These are phyloP conservation scores for Butastur rufipennis DNA, from an alignment of 2,113 vertebrate genomes.

Conservation along the genomic window DNA sequence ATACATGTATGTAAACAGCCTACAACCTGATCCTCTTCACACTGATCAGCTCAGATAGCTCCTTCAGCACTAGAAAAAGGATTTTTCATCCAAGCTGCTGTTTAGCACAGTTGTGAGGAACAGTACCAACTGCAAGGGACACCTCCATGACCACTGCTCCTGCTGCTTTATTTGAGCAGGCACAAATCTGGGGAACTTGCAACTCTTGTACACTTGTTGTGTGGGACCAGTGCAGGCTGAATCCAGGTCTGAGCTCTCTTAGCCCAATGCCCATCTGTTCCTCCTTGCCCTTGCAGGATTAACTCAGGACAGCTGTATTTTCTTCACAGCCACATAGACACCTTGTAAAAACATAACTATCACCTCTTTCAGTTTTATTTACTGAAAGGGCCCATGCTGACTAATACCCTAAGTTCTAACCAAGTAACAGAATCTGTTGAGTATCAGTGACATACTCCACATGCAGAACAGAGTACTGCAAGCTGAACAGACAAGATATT, in stretches of 20 bases:
- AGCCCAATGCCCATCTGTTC: background rate
- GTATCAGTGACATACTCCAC: background rate
- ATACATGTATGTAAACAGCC: background rate
- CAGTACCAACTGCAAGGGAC: background rate
- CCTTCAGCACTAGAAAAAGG: background rate
- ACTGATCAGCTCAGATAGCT: background rate
- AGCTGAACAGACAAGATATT: background rate
- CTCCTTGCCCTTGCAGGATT: background rate
- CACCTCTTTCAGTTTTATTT: background rate
- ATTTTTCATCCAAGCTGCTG: background rate
- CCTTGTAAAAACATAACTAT: background rate
- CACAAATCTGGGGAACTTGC: background rate
- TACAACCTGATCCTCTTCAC: background rate
- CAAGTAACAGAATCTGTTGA: background rate
- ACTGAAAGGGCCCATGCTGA: background rate
- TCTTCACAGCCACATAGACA: background rate
- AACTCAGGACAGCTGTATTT: background rate
- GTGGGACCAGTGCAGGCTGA: background rate
- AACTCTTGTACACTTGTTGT: background rate
- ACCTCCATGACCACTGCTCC: fast-evolving
- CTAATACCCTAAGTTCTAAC: background rate
- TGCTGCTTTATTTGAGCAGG: background rate
- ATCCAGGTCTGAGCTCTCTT: background rate
- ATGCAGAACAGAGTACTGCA: background rate
- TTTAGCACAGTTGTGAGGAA: background rate